Evolutionary conservation across 2,113 vertebrate genomes (phyloP).

Genomic region (Alosa alosa): DNA sequence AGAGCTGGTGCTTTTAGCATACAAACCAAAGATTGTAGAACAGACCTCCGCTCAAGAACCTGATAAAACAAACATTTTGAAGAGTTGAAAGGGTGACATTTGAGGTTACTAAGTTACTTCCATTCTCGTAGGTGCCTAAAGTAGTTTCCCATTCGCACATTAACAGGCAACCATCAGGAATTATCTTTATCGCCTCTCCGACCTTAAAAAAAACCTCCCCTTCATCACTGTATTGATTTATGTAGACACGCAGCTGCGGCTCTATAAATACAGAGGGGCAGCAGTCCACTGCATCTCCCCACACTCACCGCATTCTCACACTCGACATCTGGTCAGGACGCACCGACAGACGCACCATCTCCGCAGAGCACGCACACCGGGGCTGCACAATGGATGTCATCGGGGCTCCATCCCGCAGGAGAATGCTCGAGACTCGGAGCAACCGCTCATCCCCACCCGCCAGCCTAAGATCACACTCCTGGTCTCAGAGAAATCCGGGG

Average conservation of each 20-base stretch:
- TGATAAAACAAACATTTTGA: too few species aligned
- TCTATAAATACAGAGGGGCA: conserved; percentile 31
- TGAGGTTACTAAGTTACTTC: too few species aligned
- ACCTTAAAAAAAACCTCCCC: too few species aligned
- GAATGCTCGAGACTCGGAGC: conserved; percentile 73
- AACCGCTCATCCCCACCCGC: conserved; percentile 75
- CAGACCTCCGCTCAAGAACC: too few species aligned
- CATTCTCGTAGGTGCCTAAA: too few species aligned
- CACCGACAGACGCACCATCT: too few species aligned
- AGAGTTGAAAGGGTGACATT: too few species aligned
- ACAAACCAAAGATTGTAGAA: too few species aligned
- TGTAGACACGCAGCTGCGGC: conserved; percentile 10
- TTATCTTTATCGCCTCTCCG: too few species aligned
- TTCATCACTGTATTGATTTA: conserved; percentile 21
- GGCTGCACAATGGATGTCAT: conserved; percentile 69
- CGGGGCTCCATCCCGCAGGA: conserved; percentile 75
- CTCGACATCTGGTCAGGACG: background rate
- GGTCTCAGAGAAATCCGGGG: conserved; percentile 73
- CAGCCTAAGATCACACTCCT: conserved; percentile 78
- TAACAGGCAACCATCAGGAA: too few species aligned
- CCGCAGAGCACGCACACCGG: conserved; percentile 62
- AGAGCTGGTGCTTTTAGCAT: background rate
- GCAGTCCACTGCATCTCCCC: background rate
- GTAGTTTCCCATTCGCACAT: too few species aligned
- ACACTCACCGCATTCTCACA: background rate